Conservation (phyloP, 2,113 vertebrate genomes). For the Trochalopteron elliotii region DNA sequence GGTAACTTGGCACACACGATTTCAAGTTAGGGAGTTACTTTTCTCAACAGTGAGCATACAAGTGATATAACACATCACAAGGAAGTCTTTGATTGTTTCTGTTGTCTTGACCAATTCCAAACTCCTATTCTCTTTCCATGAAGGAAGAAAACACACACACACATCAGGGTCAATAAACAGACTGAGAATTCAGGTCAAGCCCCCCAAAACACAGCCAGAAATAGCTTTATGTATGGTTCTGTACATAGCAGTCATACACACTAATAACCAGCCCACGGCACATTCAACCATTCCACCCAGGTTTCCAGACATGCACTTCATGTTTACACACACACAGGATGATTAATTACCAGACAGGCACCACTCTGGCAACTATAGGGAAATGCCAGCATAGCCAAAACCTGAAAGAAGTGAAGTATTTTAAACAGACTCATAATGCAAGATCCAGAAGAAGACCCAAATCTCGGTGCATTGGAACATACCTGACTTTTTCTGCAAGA, state of each 20-base stretch:
- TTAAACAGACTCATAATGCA: neutral
- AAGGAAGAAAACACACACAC: neutral
- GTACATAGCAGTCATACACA: neutral
- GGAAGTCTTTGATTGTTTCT: neutral
- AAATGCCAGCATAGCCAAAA: neutral
- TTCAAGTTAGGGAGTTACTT: neutral
- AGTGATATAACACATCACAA: neutral
- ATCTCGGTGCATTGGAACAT: neutral
- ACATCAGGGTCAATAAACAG: neutral
- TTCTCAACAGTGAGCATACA: neutral
- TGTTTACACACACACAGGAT: neutral
- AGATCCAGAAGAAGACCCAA: neutral
- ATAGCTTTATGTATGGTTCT: neutral
- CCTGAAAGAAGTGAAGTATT: neutral
- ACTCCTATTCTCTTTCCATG: neutral
- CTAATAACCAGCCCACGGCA: neutral
- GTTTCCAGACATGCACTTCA: neutral
- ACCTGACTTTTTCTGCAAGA: neutral
- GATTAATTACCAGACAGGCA: neutral
- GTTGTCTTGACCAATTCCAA: neutral
- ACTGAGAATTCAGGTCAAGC: neutral
- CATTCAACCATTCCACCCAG: neutral
- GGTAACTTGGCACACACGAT: neutral
- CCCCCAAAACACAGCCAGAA: neutral
- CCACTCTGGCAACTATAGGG: neutral